Evolutionary conservation across 2,888 invertebrate genomes (phyloP), one percentile per base, ranked within the genome.

Genomic region (Blastobasis lacticolella): DNA sequence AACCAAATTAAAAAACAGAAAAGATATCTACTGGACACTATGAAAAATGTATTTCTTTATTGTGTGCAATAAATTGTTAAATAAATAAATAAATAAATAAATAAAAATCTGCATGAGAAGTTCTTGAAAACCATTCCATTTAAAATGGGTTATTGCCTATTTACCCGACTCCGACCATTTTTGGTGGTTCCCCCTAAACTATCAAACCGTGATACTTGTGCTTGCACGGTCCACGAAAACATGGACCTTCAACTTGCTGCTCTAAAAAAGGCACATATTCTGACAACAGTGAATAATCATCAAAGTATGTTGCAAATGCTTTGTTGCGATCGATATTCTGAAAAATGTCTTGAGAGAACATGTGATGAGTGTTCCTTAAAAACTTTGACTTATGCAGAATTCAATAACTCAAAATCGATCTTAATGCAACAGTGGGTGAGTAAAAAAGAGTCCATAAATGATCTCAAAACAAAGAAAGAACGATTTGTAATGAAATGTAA

Each of bases 291-390:
- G 48, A 56, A 10, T 50, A 64, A 54, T 54, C 45, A 62, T 60
- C 64, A 61, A 58, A 60, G 37, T 55, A 51, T 59, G 51, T 48
- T 61, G 40, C 4, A 54, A 49, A 37, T 9, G 49, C 54, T 61
- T 57, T 63, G 63, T 53, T 63, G 60, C 47, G 56, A 61, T 51
- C 54, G 57, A 52, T 62, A 58, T 51, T 53, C 48, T 51, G 62
- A 59, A 52, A 54, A 23, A 53, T 62, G 59, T 56, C 52, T 60
- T 6, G 54, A 57, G 48, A 55, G 60, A 63, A 54, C 53, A 50
- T 62, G 61, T 57, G 51, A 57, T 44, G 37, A 55, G 2, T 61
- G 56, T 52, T 51, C n/a, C 51, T 49, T 37, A 51, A 64, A 62
- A 58, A 56, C 48, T 49, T 46, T 55, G 38, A 52, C 52, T 49